Conservation (phyloP, 2,797 vertebrate genomes). For the Myotis daubentonii region DNA sequence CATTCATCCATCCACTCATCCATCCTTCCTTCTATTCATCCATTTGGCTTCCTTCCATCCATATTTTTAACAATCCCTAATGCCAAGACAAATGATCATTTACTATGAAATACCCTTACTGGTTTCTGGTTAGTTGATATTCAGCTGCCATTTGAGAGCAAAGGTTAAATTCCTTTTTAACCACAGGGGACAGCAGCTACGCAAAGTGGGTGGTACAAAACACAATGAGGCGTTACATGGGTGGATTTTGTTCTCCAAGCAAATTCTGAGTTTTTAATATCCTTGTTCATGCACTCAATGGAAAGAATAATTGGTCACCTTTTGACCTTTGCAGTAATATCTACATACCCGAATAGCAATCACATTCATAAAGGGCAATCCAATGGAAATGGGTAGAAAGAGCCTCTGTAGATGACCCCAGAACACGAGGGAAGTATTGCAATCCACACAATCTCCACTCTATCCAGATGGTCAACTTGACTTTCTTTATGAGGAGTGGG, state of each 20-base stretch:
- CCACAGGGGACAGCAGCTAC: accelerated
- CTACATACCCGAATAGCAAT: background rate
- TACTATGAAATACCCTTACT: background rate
- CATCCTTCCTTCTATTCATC: too few relatives aligned
- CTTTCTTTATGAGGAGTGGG: background rate
- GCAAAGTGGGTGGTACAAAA: accelerated
- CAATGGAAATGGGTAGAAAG: background rate
- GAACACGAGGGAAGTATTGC: background rate
- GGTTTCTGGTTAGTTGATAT: too few relatives aligned
- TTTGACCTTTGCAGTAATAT: background rate
- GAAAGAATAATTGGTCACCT: background rate
- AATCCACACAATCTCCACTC: background rate
- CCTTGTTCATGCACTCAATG: background rate
- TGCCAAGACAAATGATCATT: background rate
- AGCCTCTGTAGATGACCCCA: background rate
- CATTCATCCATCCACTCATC: background rate
- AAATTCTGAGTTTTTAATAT: background rate
- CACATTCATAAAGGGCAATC: too few relatives aligned
- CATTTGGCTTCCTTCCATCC: background rate
- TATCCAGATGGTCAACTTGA: background rate
- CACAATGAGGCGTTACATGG: accelerated
- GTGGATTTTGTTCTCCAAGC: background rate
- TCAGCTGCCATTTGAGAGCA: background rate
- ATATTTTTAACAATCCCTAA: background rate
- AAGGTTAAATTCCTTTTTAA: background rate